Evolutionary conservation across 2,113 vertebrate genomes (phyloP).

Genomic region (Alouatta palliata): DNA sequence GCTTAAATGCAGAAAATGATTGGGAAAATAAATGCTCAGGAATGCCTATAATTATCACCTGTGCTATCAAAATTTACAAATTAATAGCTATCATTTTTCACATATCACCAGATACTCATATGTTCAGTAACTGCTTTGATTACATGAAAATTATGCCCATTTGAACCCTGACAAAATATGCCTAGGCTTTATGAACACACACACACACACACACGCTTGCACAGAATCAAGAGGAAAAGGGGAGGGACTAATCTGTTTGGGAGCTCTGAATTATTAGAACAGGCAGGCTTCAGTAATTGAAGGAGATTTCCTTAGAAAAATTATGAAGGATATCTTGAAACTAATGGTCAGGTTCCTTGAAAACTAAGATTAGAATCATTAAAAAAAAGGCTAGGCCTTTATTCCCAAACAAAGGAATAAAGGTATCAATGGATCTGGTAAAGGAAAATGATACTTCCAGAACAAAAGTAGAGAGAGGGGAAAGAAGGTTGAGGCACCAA

Average conservation of each 20-base stretch:
- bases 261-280: not conserved
- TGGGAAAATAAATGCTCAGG: not conserved
- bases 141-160: not conserved
- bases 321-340: not conserved
- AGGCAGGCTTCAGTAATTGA: not conserved
- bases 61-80: not conserved
- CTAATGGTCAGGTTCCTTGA: not conserved
- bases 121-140: not conserved
- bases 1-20: not conserved
- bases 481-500: not conserved
- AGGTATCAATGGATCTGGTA: not conserved
- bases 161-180: not conserved
- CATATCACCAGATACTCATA: not conserved
- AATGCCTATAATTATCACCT: not conserved
- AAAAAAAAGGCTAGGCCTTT: not conserved
- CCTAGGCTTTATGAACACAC: not conserved
- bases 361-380: not conserved
- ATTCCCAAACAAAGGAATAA: not conserved
- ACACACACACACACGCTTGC: not conserved
- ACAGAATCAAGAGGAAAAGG: not conserved
- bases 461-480: not conserved
- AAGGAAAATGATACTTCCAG: not conserved
- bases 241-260: not conserved
- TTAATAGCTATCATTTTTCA: not conserved
- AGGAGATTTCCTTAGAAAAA: not conserved